Base-by-base conservation (phyloP, 2,113 vertebrate genomes). In the Prunella himalayana region DNA sequence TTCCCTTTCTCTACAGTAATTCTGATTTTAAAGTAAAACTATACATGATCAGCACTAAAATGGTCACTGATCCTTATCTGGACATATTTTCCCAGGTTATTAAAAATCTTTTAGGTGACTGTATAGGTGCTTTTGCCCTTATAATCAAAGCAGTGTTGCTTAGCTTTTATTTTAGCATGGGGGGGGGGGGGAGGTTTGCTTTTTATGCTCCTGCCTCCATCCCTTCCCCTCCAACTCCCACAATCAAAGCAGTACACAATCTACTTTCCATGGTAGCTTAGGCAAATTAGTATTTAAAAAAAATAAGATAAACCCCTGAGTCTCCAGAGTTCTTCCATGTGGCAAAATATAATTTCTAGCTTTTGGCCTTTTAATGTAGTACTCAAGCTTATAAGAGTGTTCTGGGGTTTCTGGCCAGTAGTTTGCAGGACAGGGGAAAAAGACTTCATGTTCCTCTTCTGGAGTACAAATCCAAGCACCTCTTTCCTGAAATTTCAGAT, bases 161-260 rank as follows among this genome's bases (percentile, higher is more conserved):
- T 73, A 59, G 6, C 3, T 59, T 68, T 39, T 45, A 28, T 75
- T 76, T 53, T 28, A 17, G 2, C 0, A 0, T 24, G 3, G 6
- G 1, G 1, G 27, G 1, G 13, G 3, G 6, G 1, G 1, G 27
- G 1, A 7, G 3, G 11, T 5, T 14, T 13, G 0, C 0, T 39
- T 53, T 41, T 44, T 37, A 15, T 56, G 54, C 18, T 69, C 6
- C 17, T 49, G 2, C n/a, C 14, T 20, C 12, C 30, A 9, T 21
- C 6, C 4, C 3, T 7, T 19, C 0, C 1, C 4, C 3, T 5
- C 1, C 3, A 69, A 4, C 6, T 73, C 66, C 63, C 15, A 22
- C 7, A 71, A 33, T 70, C 51, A 70, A 77, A 75, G 10, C 20
- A 78, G 7, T 5, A 64, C 37, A 79, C n/a, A 53, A 24, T 27